Conservation (phyloP, 2,113 vertebrate genomes). For the Ammospiza nelsoni region DNA sequence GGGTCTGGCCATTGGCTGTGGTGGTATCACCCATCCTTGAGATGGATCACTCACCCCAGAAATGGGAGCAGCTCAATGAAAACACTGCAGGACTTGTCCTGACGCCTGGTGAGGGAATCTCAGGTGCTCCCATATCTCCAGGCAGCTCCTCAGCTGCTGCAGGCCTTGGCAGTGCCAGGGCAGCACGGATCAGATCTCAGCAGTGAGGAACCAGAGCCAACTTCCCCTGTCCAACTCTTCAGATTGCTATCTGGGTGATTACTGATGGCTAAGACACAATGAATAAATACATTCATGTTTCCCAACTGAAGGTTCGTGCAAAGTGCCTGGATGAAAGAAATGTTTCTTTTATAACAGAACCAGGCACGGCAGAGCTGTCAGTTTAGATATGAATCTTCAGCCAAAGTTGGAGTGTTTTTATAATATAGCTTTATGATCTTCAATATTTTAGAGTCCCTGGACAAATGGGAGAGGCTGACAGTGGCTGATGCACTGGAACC, state of each 20-base stretch:
- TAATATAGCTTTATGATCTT: conserved; percentile 28
- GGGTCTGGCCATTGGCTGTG: neutral
- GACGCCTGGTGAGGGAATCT: neutral
- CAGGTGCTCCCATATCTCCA: fast-evolving
- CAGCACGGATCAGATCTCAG: neutral
- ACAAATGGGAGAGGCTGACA: conserved; percentile 97
- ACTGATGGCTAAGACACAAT: neutral
- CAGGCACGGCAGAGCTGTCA: conserved; percentile 20
- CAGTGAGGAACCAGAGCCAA: neutral
- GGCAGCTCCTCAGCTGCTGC: neutral
- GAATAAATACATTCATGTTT: conserved; percentile 51
- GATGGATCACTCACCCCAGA: neutral
- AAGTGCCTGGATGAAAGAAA: conserved; percentile 51
- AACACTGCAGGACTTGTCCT: neutral
- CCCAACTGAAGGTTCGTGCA: conserved; percentile 28
- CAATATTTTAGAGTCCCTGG: conserved; percentile 86
- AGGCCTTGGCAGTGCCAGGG: neutral
- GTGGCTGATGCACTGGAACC: conserved; percentile 95
- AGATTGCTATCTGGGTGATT: conserved; percentile 43
- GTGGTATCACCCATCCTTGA: neutral
- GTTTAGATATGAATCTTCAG: conserved; percentile 10
- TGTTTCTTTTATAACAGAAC: conserved; percentile 56
- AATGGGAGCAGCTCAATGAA: neutral
- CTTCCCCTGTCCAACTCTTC: conserved; percentile 15
- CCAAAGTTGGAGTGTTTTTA: conserved; percentile 28